phyloP scores from a whole-genome alignment of 2,113 vertebrate species.

The Cyprinodon variegatus region DNA sequence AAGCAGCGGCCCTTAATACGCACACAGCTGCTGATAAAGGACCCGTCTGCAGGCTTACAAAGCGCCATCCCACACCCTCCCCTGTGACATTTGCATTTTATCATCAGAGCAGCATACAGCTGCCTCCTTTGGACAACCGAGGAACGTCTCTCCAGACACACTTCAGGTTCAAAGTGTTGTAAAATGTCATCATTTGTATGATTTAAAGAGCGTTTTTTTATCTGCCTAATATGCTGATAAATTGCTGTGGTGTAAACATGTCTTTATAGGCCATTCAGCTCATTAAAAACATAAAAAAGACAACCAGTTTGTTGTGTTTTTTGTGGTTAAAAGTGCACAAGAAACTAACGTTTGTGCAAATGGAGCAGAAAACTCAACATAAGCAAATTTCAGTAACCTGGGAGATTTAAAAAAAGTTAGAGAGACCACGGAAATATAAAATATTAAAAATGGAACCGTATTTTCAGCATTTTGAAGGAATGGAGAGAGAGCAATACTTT shows the following conservation, averaged over 20 bases:
- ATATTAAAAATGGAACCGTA: too few relatives aligned
- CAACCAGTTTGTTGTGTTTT: not conserved
- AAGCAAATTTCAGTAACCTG: too few relatives aligned
- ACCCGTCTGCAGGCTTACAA: slow-evolving; percentile 25
- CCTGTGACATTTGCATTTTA: slow-evolving; percentile 18
- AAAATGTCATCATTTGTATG: slow-evolving; percentile 10
- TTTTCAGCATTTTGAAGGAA: too few relatives aligned
- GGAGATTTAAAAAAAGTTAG: too few relatives aligned
- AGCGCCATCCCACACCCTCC: slow-evolving; percentile 10
- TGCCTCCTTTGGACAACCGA: slow-evolving; percentile 8
- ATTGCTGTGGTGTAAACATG: not conserved
- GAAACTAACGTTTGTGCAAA: too few relatives aligned
- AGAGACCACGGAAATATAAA: too few relatives aligned
- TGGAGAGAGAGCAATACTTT: too few relatives aligned
- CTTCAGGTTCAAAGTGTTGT: slow-evolving; percentile 10
- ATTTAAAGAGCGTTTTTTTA: slow-evolving; percentile 24
- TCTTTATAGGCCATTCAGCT: not conserved
- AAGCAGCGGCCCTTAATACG: slow-evolving; percentile 2
- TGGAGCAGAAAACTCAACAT: too few relatives aligned
- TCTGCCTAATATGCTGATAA: not conserved
- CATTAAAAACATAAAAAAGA: not conserved
- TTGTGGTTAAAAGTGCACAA: too few relatives aligned
- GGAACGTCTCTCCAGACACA: not conserved
- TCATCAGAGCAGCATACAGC: not conserved
- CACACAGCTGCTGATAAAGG: slow-evolving; percentile 24